Conservation (phyloP, 2,113 vertebrate species). For the Microcebus tavaratra region DNA sequence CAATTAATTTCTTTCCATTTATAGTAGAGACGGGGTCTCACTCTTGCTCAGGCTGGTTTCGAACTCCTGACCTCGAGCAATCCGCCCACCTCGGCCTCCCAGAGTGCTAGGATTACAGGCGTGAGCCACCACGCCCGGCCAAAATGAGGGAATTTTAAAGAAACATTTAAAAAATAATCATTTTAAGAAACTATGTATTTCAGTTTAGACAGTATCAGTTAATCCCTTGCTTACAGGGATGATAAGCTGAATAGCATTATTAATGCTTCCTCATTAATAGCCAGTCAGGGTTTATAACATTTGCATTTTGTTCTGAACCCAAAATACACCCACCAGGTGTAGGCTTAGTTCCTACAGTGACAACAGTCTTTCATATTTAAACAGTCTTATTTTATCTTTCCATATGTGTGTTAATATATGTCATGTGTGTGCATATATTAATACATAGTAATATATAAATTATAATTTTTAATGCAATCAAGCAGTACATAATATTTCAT, state of each 20-base stretch:
- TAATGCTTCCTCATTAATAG: neutral
- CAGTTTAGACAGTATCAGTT: neutral
- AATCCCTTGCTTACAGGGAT: neutral
- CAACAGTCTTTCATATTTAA: neutral
- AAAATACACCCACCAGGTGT: neutral
- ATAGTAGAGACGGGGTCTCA: no score
- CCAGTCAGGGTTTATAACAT: neutral
- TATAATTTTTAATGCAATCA: neutral
- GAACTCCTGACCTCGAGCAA: no score
- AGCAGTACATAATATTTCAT: neutral
- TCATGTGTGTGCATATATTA: neutral
- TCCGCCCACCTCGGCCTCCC: no score
- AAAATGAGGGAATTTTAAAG: neutral
- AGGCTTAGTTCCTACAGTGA: neutral
- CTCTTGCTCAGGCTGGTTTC: no score
- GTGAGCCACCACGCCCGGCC: no score
- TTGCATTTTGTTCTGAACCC: constrained; percentile 16
- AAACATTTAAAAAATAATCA: neutral
- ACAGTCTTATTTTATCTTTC: constrained; percentile 19
- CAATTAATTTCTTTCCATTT: no score
- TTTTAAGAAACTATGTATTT: neutral
- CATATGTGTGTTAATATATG: neutral
- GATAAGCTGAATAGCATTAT: neutral
- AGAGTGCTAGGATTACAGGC: no score
- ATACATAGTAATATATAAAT: neutral